A percentile compares a stretch with the other conserved stretches of the same genome.
Conservation (phyloP, 2,888 invertebrate species). For the Cerastis leucographa region DNA sequence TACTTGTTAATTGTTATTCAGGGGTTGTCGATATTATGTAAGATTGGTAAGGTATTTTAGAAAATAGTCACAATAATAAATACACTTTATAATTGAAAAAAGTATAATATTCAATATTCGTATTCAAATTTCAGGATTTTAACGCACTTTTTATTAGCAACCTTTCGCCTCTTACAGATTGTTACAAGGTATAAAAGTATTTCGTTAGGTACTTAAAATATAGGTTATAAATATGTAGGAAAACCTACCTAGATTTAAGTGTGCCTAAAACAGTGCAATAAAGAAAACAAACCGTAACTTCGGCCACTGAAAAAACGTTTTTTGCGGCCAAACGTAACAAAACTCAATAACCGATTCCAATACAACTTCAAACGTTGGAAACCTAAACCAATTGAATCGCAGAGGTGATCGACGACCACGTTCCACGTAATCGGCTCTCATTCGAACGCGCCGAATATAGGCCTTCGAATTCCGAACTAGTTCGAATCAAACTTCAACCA, state of each 20-base stretch:
- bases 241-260: background rate
- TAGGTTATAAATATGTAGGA: too few relatives aligned
- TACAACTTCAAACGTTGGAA: constrained; percentile 58
- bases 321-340: constrained; percentile 35
- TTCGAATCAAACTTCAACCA: constrained; percentile 75
- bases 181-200: background rate
- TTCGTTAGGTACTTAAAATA: background rate
- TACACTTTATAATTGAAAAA: background rate
- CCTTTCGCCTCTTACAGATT: background rate
- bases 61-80: background rate
- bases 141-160: background rate
- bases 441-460: constrained; percentile 65
- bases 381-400: constrained; percentile 61
- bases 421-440: constrained; percentile 56
- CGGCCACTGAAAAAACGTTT: constrained; percentile 3
- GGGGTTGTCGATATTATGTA: background rate
- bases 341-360: constrained; percentile 58
- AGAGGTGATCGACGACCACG: constrained; percentile 61
- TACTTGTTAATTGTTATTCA: constrained; percentile 10
- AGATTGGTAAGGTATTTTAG: background rate
- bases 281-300: constrained; percentile 22
- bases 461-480: constrained; percentile 68
- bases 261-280: background rate
- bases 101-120: background rate
- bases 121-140: background rate